Percentiles rank a stretch among this genome's conserved stretches.
phyloP scores from a whole-genome alignment of 1,140 invertebrate species.

The Saccostrea glomerata region DNA sequence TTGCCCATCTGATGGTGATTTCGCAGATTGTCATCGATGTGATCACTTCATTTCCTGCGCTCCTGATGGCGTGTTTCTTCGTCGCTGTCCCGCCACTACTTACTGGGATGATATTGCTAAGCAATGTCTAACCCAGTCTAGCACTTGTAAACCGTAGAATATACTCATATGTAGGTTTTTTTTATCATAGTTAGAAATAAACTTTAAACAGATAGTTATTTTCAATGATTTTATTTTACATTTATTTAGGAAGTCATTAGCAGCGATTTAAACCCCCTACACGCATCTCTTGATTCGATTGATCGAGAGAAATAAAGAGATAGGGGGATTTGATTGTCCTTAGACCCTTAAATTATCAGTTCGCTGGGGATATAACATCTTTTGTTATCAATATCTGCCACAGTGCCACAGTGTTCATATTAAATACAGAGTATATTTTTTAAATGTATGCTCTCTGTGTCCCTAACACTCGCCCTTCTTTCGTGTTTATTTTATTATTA shows the following conservation, averaged over 20 bases:
- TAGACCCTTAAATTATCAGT: too few relatives aligned
- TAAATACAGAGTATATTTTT: too few relatives aligned
- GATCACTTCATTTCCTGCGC: slow-evolving; percentile 46
- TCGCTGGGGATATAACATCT: too few relatives aligned
- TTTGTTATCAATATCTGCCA: too few relatives aligned
- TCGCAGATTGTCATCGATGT: slow-evolving; percentile 17
- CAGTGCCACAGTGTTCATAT: too few relatives aligned
- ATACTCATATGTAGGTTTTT: neutral
- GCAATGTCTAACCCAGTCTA: slow-evolving; percentile 35
- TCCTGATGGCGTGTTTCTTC: slow-evolving; percentile 42
- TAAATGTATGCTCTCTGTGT: too few relatives aligned
- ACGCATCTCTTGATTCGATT: too few relatives aligned
- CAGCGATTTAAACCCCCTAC: too few relatives aligned
- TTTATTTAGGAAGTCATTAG: neutral
- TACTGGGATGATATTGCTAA: slow-evolving; percentile 42
- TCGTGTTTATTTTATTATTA: too few relatives aligned
- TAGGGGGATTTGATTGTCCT: too few relatives aligned
- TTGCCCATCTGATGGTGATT: slow-evolving; percentile 39
- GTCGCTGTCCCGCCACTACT: slow-evolving; percentile 21
- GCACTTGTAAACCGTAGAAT: slow-evolving; percentile 25
- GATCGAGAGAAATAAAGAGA: too few relatives aligned
- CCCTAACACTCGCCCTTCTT: too few relatives aligned
- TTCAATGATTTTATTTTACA: neutral
- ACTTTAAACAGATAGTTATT: neutral
- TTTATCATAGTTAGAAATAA: neutral